These are phyloP conservation scores for Zaprionus camerounensis DNA, from an alignment of 1,140 invertebrate species.

Conservation along the genomic window DNA sequence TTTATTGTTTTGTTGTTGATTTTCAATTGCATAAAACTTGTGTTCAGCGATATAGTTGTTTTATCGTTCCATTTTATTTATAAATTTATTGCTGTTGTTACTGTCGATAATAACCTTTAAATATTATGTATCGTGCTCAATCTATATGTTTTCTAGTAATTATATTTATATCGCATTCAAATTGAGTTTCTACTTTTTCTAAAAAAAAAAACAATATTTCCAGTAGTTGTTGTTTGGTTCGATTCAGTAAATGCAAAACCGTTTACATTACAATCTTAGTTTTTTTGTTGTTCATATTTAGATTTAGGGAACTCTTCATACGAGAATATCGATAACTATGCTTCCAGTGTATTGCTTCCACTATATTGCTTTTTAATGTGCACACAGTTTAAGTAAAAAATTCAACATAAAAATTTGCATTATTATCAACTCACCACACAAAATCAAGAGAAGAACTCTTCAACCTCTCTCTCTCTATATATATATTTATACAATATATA, in stretches of 20 bases:
- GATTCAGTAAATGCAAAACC: conserved; percentile 15
- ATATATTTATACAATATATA: background rate
- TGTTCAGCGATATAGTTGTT: conserved; percentile 63
- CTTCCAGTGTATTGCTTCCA: background rate
- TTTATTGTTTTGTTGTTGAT: conserved; percentile 71
- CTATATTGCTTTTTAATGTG: conserved; percentile 1
- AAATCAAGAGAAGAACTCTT: conserved; percentile 55
- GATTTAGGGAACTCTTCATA: background rate
- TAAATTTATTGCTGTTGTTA: conserved; percentile 52
- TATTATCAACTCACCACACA: conserved; percentile 78
- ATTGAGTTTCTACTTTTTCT: conserved; percentile 1
- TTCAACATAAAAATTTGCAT: conserved; percentile 12
- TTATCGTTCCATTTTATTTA: conserved; percentile 47
- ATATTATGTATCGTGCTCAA: conserved; percentile 31
- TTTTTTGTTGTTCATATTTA: background rate
- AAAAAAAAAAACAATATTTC: conserved; percentile 11
- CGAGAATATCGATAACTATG: background rate
- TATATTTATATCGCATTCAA: conserved; percentile 11
- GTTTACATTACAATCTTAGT: conserved; percentile 2
- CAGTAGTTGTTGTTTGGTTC: conserved; percentile 18
- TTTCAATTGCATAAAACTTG: conserved; percentile 73
- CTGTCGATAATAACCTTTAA: conserved; percentile 31
- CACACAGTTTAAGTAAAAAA: background rate
- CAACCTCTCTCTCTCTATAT: background rate
- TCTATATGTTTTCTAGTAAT: conserved; percentile 34